Evolutionary conservation across 2,797 vertebrate genomes (phyloP).

Genomic region (Cyprinella venusta): DNA sequence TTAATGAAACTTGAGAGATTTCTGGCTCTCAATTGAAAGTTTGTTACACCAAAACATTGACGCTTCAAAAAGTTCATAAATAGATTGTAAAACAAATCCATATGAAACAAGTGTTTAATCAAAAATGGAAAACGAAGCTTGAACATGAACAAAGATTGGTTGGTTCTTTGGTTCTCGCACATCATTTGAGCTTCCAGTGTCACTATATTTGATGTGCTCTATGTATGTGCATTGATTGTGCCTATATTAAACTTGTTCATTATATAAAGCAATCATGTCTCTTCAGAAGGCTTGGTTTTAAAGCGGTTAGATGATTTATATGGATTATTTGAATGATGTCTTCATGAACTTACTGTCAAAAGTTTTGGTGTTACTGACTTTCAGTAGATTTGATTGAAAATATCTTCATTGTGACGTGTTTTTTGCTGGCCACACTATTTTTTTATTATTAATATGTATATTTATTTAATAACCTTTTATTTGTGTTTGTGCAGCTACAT

Average conservation of each 20-base stretch:
- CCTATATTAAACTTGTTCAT: neutral
- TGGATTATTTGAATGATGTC: neutral
- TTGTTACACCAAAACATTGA: neutral
- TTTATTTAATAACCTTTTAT: constrained; percentile 8
- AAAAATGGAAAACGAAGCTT: neutral
- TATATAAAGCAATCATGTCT: neutral
- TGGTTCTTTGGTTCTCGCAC: neutral
- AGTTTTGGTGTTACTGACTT: neutral
- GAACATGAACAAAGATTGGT: neutral
- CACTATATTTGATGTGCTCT: neutral
- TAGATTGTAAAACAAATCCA: neutral
- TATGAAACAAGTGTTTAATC: neutral
- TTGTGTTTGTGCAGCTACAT: constrained; percentile 82
- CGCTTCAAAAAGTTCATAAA: neutral
- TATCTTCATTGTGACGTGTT: neutral
- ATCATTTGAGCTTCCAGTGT: neutral
- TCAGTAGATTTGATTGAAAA: neutral
- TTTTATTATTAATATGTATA: too few relatives aligned
- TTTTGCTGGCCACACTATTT: neutral
- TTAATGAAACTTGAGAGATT: neutral
- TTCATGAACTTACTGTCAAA: neutral
- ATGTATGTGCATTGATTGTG: neutral
- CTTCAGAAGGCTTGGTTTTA: neutral
- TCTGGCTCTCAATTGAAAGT: neutral
- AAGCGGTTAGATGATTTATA: neutral